Conservation (phyloP, 2,888 invertebrate genomes). For the Merodon equestris region DNA sequence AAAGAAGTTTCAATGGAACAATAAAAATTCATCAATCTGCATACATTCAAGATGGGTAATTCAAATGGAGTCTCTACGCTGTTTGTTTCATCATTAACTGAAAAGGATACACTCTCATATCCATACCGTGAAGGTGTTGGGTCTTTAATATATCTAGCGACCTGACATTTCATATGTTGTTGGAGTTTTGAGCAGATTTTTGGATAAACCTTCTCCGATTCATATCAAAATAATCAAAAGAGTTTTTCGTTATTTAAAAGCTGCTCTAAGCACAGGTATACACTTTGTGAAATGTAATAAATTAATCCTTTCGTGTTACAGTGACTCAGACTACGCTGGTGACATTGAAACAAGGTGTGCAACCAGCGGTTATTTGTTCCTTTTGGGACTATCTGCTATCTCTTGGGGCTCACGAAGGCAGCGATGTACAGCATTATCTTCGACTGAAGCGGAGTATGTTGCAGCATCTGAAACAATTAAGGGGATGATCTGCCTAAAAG, state of each 20-base stretch:
- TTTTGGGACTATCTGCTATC: slow-evolving; percentile 69
- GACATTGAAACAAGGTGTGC: slow-evolving; percentile 64
- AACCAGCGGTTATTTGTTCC: slow-evolving; percentile 68
- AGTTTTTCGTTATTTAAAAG: slow-evolving; percentile 14
- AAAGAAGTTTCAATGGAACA: slow-evolving; percentile 19
- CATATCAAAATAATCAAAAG: slow-evolving; percentile 11
- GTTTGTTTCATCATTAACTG: slow-evolving; percentile 6
- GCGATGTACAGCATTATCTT: slow-evolving; percentile 10
- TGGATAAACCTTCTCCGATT: slow-evolving; percentile 37
- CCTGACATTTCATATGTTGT: slow-evolving; percentile 50
- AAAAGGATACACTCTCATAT: neutral
- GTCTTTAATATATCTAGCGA: slow-evolving; percentile 39
- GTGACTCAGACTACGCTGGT: slow-evolving; percentile 68
- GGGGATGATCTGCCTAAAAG: slow-evolving; percentile 4
- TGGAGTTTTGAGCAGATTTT: slow-evolving; percentile 27
- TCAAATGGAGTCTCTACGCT: slow-evolving; percentile 22
- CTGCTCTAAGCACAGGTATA: neutral
- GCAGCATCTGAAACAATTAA: slow-evolving; percentile 22
- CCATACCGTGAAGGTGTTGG: slow-evolving; percentile 49
- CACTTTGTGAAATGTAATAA: slow-evolving; percentile 11
- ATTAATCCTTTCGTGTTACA: slow-evolving; percentile 18
- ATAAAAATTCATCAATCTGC: slow-evolving; percentile 35
- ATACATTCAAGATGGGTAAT: slow-evolving; percentile 46
- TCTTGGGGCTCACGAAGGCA: slow-evolving; percentile 71
- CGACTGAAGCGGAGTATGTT: slow-evolving; percentile 8